Base-by-base conservation (phyloP, 2,797 vertebrate genomes). In the Paratrypauchen microcephalus region DNA sequence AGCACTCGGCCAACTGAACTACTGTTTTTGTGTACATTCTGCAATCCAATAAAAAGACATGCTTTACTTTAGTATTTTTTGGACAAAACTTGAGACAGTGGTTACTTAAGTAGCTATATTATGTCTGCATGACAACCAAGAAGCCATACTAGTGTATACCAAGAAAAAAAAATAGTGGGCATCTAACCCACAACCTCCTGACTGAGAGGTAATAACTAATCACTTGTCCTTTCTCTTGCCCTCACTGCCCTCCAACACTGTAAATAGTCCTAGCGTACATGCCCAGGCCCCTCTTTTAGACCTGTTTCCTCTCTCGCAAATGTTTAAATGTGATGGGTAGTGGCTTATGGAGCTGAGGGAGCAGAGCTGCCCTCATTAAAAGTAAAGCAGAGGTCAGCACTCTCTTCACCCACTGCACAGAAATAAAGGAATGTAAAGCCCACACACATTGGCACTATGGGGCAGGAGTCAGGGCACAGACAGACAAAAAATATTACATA, bases 341-440 rank as follows among this genome's bases (percentile, higher is more conserved):
- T 39, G 61, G 66, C 30, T 36, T 50, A 59, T 73, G 48, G 67
- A 76, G 74, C 84, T 76, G 83, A 81, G 77, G 83, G 64, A 54
- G 77, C 71, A 80, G 85, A 68, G 74, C 75, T 77, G 77, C 59
- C 75, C 84, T 89, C 86, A 86, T 88, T 88, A 87, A 72, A 63
- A 74, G 61, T 47, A 26, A 71, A 75, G 62, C 72, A 75, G 85
- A 84, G 85, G 90, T 92, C 89, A 86, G 71, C 64, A 71, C 80
- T 68, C 83, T 86, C 77, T 77, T 90, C 86, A 86, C 82, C 83
- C 73, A 80, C 78, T 47, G 76, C 75, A 86, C 85, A 89, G 74
- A 85, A 89, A 91, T 89, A 77, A 85, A 84, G 57, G 70, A 80
- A 66, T 61, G 61, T 69, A 68, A 58, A 24, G 73, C 74, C 80